phyloP scores from a whole-genome alignment of 2,113 vertebrate species.

The Heloderma charlesbogerti region DNA sequence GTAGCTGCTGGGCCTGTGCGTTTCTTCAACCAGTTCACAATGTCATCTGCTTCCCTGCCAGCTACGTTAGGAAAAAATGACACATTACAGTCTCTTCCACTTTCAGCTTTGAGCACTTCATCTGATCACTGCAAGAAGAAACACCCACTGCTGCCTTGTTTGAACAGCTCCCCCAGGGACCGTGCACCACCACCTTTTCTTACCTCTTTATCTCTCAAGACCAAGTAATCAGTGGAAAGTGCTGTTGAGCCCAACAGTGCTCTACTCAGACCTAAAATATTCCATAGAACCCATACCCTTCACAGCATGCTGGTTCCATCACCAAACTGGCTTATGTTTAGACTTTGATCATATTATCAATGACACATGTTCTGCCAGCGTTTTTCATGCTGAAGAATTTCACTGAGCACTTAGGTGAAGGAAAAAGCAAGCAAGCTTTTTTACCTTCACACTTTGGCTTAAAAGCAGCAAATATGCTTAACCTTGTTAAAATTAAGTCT shows the following conservation, averaged over 20 bases:
- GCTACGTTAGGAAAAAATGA: slow-evolving; percentile 74
- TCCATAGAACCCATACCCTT: background rate
- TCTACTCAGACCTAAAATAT: background rate
- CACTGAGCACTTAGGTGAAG: rapidly evolving
- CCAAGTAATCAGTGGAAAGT: background rate
- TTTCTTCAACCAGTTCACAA: slow-evolving; percentile 95
- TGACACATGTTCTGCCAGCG: rapidly evolving
- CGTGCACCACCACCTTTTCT: background rate
- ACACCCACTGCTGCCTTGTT: background rate
- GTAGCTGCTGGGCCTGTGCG: slow-evolving; percentile 90
- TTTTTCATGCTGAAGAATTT: rapidly evolving
- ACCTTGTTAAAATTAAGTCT: background rate
- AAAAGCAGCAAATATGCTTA: background rate
- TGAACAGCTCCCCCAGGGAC: background rate
- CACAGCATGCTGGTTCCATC: background rate
- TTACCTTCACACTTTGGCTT: background rate
- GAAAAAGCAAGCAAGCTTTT: background rate
- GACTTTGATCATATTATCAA: slow-evolving; percentile 41
- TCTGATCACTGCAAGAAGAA: background rate
- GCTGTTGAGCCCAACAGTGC: background rate
- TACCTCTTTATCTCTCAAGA: slow-evolving; percentile 20
- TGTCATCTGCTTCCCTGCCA: slow-evolving; percentile 94
- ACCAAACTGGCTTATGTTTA: background rate
- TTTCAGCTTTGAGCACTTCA: background rate
- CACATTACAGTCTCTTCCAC: background rate